Evolutionary conservation across 2,797 vertebrate species (phyloP), one percentile per base, ranked within the genome.

Genomic region (Anguilla obscura): DNA sequence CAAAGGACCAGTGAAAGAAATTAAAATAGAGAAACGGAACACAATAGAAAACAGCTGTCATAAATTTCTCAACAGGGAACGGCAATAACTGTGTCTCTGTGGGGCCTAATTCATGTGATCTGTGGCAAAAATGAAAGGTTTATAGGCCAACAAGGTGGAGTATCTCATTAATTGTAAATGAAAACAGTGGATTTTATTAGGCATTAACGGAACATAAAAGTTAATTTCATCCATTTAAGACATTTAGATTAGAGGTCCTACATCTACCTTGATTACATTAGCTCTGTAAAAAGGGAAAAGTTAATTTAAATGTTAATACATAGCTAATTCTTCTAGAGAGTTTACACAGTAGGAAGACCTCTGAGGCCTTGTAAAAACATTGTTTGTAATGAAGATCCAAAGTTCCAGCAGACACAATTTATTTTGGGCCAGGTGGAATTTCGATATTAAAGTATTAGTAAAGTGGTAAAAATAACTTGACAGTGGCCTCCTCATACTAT

Each of bases 101-200:
- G 8, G 45, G 79, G 40, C 24, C 79, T n/a, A 82, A 50, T 82
- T 24, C 79, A n/a, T 7, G 45, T 40, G 74, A 79, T 79, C 33
- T 79, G 33, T 12, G 14, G 36, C 4, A 33, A 79, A 79, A 79
- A 79, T 45, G 36, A 79, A 79, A 16, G 33, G 40, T 82, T 82
- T 82, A 82, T 50, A n/a, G 40, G 79, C 79, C 79, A 24, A 1
- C 16, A 10, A 18, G 8, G 21, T 50, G 79, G 45, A 82, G n/a
- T 82, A 27, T 48, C 79, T 82, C 79, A 50, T 82, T 82, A 82
- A 82, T 24, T n/a, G 79, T 24, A 50, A 82, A 82, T 82, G 79
- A 82, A 82, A 48, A n/a, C 8, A 24, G 79, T 24, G 45, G 45
- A 82, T 82, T 82, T 82, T 82, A 50, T 82, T 2, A 50, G 79